Percentiles rank a stretch among this genome's conserved stretches.
Conservation (phyloP, 2,888 invertebrate genomes). For the Apeira syringaria region DNA sequence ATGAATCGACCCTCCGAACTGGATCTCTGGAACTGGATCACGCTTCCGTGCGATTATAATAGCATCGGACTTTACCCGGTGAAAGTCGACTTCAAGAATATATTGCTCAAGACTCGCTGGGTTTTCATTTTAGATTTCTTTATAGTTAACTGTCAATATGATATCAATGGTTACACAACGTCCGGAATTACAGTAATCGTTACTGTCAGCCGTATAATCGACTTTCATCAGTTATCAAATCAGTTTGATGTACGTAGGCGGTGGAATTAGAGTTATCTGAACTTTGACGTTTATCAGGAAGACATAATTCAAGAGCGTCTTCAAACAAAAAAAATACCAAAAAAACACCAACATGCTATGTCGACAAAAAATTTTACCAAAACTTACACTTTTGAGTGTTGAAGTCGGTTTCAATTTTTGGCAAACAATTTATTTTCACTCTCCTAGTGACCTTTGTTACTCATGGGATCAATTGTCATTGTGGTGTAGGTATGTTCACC, state of each 20-base stretch:
- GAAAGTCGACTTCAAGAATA: slow-evolving; percentile 58
- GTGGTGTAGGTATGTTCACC: too few relatives aligned
- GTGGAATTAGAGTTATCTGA: not conserved
- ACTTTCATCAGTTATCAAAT: slow-evolving; percentile 4
- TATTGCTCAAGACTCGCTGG: slow-evolving; percentile 35
- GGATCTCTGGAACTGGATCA: slow-evolving; percentile 68
- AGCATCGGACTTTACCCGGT: slow-evolving; percentile 53
- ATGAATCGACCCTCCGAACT: slow-evolving; percentile 36
- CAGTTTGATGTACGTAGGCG: slow-evolving; percentile 2
- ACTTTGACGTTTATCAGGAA: slow-evolving; percentile 6
- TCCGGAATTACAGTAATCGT: slow-evolving; percentile 14
- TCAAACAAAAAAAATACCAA: too few relatives aligned
- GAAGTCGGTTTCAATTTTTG: too few relatives aligned
- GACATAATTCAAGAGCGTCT: slow-evolving; percentile 2
- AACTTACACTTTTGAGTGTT: too few relatives aligned
- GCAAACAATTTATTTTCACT: too few relatives aligned
- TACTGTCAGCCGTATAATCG: slow-evolving; percentile 3
- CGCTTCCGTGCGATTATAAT: slow-evolving; percentile 55
- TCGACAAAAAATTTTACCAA: too few relatives aligned
- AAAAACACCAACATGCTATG: too few relatives aligned
- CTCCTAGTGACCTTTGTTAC: too few relatives aligned
- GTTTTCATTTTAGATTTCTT: slow-evolving; percentile 23
- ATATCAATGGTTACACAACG: slow-evolving; percentile 18
- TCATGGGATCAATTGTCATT: too few relatives aligned
- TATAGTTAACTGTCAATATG: slow-evolving; percentile 20